phyloP scores from a whole-genome alignment of 1,140 invertebrate genomes.

The Zaprionus ornatus region DNA sequence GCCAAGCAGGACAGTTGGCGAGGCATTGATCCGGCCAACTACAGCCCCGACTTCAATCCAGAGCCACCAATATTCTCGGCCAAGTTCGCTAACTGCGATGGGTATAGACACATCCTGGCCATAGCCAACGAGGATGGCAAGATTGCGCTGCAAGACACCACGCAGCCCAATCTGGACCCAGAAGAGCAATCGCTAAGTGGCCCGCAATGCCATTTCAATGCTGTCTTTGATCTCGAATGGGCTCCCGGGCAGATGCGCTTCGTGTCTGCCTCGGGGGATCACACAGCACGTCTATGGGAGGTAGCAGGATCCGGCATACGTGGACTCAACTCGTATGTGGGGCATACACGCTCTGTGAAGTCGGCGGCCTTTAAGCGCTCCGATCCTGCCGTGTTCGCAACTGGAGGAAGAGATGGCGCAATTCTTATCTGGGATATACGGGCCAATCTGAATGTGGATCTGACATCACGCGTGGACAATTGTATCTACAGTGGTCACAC shows the following conservation, averaged over 20 bases:
- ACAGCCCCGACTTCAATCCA: conserved; percentile 84
- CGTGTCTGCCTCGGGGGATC: conserved; percentile 93
- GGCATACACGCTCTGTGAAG: conserved; percentile 92
- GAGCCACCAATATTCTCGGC: conserved; percentile 88
- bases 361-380: conserved; percentile 88
- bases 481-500: conserved; percentile 87
- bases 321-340: conserved; percentile 86
- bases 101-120: conserved; percentile 89
- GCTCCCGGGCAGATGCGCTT: conserved; percentile 89
- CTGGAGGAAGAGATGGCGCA: conserved; percentile 92
- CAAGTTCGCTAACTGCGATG: conserved; percentile 86
- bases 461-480: conserved; percentile 86
- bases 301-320: conserved; percentile 85
- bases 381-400: conserved; percentile 91
- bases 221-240: conserved; percentile 95
- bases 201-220: conserved; percentile 91
- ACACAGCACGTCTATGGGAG: conserved; percentile 91
- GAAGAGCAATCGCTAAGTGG: conserved; percentile 84
- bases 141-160: conserved; percentile 82
- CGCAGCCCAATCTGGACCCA: conserved; percentile 60
- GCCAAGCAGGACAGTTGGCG: conserved; percentile 85
- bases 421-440: conserved; percentile 93
- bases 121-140: conserved; percentile 93
- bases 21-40: conserved; percentile 84
- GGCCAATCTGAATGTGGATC: conserved; percentile 84